These are phyloP conservation scores for Numenius arquata DNA, from an alignment of 2,113 vertebrate genomes.

Conservation along the genomic window DNA sequence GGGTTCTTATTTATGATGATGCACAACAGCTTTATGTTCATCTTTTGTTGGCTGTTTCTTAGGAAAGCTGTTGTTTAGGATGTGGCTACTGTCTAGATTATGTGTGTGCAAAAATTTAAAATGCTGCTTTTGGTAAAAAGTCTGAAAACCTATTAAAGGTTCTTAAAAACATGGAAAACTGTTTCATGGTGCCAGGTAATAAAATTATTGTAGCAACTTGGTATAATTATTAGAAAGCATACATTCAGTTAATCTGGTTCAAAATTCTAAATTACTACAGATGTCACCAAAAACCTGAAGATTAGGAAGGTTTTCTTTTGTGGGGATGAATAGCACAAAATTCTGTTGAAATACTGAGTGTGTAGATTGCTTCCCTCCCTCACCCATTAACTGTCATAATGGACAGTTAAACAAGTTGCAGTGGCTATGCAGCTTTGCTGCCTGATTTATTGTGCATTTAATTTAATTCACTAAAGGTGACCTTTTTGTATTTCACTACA, in stretches of 20 bases:
- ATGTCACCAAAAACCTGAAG: background rate
- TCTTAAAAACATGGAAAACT: background rate
- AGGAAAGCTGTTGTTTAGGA: background rate
- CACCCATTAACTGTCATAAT: background rate
- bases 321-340: background rate
- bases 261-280: background rate
- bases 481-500: slow-evolving; percentile 23
- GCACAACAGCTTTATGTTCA: background rate
- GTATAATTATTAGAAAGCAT: background rate
- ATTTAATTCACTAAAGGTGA: slow-evolving; percentile 65
- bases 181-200: background rate
- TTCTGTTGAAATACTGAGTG: background rate
- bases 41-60: background rate
- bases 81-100: background rate
- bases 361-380: background rate
- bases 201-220: background rate
- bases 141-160: background rate
- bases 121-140: background rate
- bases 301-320: background rate
- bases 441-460: slow-evolving; percentile 57
- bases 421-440: background rate
- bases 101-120: background rate
- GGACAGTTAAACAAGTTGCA: slow-evolving; percentile 21
- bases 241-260: background rate
- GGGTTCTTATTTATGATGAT: background rate